Evolutionary conservation across 30 jellyfish, hydroid and myxozoan genomes (phyloP).

Genomic region (Hydra vulgaris): DNA sequence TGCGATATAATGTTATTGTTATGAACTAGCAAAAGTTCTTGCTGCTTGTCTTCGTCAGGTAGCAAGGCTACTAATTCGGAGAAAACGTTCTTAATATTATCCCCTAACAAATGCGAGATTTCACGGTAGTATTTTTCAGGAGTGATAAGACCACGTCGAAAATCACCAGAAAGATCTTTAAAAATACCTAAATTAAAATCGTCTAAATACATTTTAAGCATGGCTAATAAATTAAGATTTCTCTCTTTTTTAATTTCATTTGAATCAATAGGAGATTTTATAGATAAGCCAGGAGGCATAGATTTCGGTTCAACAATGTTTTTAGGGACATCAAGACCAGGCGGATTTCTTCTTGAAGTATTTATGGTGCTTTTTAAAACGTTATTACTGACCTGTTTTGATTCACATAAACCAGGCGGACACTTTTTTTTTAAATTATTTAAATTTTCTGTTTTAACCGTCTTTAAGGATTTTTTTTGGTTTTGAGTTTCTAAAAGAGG

Average conservation of each 20-base stretch:
- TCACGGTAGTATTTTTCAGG: slow-evolving; percentile 39
- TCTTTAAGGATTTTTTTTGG: neutral
- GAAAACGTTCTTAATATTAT: slow-evolving; percentile 47
- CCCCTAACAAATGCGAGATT: slow-evolving; percentile 40
- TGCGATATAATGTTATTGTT: neutral
- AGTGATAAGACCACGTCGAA: slow-evolving; percentile 57
- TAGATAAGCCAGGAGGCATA: slow-evolving; percentile 42
- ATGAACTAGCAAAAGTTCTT: slow-evolving; percentile 44
- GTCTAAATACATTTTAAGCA: slow-evolving; percentile 33
- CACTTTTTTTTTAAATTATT: neutral
- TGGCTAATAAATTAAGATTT: slow-evolving; percentile 42
- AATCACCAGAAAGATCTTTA: slow-evolving; percentile 60
- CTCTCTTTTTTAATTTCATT: slow-evolving; percentile 26
- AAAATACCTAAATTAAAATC: slow-evolving; percentile 36
- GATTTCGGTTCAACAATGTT: neutral
- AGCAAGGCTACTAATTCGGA: slow-evolving; percentile 73
- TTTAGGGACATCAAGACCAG: neutral
- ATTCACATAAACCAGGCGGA: slow-evolving; percentile 37
- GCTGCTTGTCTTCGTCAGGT: slow-evolving; percentile 69
- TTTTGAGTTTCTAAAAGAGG: neutral
- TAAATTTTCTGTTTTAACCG: neutral
- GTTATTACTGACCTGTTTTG: neutral
- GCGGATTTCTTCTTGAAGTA: neutral
- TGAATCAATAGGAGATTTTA: neutral
- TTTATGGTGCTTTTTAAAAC: slow-evolving; percentile 12